These are phyloP conservation scores for Eurosta solidaginis DNA, from an alignment of 1,140 invertebrate genomes.

Conservation along the genomic window DNA sequence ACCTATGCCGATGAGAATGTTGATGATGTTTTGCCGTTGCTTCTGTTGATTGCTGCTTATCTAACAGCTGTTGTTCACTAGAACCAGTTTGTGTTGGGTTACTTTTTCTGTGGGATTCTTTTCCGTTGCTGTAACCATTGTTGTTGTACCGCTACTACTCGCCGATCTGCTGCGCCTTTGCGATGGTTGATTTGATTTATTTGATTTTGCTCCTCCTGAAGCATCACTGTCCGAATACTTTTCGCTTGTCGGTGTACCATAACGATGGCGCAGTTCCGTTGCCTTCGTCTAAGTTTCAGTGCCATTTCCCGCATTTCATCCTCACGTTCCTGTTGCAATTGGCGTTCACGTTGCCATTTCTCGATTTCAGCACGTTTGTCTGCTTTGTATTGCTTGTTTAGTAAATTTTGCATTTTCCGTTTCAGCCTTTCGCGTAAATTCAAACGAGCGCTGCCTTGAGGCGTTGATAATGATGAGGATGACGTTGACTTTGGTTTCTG, in stretches of 20 bases:
- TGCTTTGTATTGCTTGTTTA: slow-evolving; percentile 90
- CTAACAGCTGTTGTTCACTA: not conserved
- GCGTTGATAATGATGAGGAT: slow-evolving; percentile 8
- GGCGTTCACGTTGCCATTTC: slow-evolving; percentile 81
- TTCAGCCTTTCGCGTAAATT: slow-evolving; percentile 76
- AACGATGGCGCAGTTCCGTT: slow-evolving; percentile 57
- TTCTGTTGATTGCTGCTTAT: slow-evolving; percentile 39
- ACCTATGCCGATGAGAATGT: too few species aligned
- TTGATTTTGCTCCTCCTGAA: slow-evolving; percentile 36
- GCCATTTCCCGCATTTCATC: slow-evolving; percentile 88
- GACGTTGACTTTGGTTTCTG: slow-evolving; percentile 82
- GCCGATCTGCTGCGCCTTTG: slow-evolving; percentile 41
- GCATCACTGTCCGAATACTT: slow-evolving; percentile 50
- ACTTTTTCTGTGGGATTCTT: not conserved
- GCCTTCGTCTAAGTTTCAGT: slow-evolving; percentile 72
- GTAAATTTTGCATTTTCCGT: slow-evolving; percentile 83
- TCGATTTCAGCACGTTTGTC: slow-evolving; percentile 91
- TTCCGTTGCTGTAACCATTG: not conserved
- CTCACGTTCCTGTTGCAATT: slow-evolving; percentile 84
- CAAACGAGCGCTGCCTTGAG: slow-evolving; percentile 41
- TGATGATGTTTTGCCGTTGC: slow-evolving; percentile 35
- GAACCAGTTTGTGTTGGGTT: not conserved
- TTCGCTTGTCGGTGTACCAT: slow-evolving; percentile 53
- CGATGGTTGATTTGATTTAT: slow-evolving; percentile 31
- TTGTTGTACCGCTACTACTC: slow-evolving; percentile 36